Evolutionary conservation across 2,888 invertebrate species (phyloP).

Genomic region (Andrena minutula): DNA sequence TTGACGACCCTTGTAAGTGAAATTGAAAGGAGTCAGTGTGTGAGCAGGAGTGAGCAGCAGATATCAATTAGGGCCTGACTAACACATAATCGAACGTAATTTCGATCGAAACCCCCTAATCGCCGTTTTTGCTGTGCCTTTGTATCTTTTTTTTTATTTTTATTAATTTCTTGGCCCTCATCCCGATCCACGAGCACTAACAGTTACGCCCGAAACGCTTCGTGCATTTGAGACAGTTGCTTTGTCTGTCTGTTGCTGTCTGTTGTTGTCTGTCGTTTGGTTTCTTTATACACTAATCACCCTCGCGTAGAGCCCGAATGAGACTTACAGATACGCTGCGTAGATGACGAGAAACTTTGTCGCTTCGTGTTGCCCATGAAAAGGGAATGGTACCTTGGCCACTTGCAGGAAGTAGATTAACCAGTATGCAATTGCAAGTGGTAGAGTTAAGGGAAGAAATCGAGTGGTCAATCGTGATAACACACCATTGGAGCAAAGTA

Average conservation of each 20-base stretch:
- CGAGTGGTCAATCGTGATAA: too few species aligned
- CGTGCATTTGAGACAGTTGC: constrained; percentile 74
- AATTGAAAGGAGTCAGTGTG: constrained; percentile 59
- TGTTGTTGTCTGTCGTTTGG: constrained; percentile 32
- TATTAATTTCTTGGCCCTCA: constrained; percentile 1
- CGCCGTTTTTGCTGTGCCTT: constrained; percentile 10
- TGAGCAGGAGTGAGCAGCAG: constrained; percentile 60
- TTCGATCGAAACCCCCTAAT: constrained; percentile 36
- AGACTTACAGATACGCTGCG: neutral
- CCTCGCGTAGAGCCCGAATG: constrained; percentile 5
- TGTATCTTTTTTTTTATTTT: constrained; percentile 16
- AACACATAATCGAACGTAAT: constrained; percentile 44
- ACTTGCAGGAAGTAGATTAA: neutral
- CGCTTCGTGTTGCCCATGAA: constrained; percentile 32
- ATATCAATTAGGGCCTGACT: constrained; percentile 41
- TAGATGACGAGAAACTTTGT: constrained; percentile 14
- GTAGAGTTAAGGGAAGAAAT: too few species aligned
- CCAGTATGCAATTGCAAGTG: neutral
- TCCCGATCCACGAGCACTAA: constrained; percentile 38
- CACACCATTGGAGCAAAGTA: too few species aligned
- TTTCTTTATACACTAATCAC: constrained; percentile 43
- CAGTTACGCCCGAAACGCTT: constrained; percentile 53
- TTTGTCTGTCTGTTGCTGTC: constrained; percentile 39
- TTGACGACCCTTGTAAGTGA: constrained; percentile 84
- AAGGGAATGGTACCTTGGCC: neutral